phyloP scores from a whole-genome alignment of 1,140 invertebrate species.

The Lordiphosa stackelbergi region DNA sequence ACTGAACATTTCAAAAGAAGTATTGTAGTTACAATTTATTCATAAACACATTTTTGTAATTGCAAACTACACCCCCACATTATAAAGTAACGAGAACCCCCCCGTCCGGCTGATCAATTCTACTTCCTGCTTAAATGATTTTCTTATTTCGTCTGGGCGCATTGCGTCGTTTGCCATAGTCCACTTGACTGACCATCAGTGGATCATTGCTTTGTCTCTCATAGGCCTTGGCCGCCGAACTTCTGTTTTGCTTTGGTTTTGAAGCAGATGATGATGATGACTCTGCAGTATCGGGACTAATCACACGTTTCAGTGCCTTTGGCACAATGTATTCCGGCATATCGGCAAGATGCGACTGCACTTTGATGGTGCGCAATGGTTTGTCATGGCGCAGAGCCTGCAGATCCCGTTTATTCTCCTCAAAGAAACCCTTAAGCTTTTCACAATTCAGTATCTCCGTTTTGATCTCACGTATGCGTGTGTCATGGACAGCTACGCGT shows the following conservation, averaged over 20 bases:
- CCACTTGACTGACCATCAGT: constrained; percentile 67
- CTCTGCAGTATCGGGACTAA: constrained; percentile 77
- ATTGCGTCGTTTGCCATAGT: constrained; percentile 53
- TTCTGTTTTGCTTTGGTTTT: constrained; percentile 56
- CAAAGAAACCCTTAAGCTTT: constrained; percentile 96
- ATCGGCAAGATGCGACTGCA: constrained; percentile 91
- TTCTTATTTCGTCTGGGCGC: constrained; percentile 28
- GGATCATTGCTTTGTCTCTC: constrained; percentile 73
- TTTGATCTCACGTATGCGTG: constrained; percentile 96
- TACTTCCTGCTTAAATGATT: background rate
- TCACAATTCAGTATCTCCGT: constrained; percentile 94
- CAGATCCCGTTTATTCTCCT: constrained; percentile 95
- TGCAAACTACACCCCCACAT: too few relatives aligned
- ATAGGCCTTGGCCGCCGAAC: constrained; percentile 45
- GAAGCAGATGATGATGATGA: constrained; percentile 15
- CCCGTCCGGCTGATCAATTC: background rate
- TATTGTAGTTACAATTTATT: too few relatives aligned
- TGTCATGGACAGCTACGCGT: constrained; percentile 93
- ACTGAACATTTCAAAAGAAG: too few relatives aligned
- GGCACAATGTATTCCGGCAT: constrained; percentile 97
- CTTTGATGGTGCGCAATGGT: constrained; percentile 89
- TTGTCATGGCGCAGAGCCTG: constrained; percentile 94
- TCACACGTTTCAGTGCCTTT: constrained; percentile 82
- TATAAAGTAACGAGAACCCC: background rate
- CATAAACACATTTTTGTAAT: too few relatives aligned